Percentiles rank a stretch among this genome's conserved stretches.
phyloP scores from a whole-genome alignment of 1,140 invertebrate genomes.

The Oncopodura yosiiana region DNA sequence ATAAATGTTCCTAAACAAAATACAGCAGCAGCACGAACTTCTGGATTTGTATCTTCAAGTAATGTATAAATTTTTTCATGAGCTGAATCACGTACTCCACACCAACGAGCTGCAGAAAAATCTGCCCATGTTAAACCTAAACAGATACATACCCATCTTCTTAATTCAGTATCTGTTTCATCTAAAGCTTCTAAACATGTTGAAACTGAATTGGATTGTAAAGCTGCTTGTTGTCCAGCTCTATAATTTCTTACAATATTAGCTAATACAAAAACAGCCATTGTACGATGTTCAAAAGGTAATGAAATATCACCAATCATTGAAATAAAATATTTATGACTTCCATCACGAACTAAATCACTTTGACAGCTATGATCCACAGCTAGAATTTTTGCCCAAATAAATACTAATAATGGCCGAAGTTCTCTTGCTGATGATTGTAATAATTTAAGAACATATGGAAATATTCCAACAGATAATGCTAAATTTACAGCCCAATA shows the following conservation, averaged over 20 bases:
- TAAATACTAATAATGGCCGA: constrained; percentile 85
- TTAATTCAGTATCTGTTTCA: constrained; percentile 57
- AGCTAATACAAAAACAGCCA: constrained; percentile 84
- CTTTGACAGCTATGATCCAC: constrained; percentile 89
- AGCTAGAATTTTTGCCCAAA: constrained; percentile 98
- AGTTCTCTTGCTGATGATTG: constrained; percentile 88
- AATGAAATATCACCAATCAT: constrained; percentile 76
- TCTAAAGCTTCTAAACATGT: constrained; percentile 62
- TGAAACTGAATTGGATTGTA: constrained; percentile 76
- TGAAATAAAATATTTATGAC: constrained; percentile 87
- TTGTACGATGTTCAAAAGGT: constrained; percentile 71
- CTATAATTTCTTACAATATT: constrained; percentile 83
- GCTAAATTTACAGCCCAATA: constrained; percentile 95
- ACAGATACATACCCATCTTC: constrained; percentile 87
- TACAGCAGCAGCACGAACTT: constrained; percentile 81
- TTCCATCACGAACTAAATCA: constrained; percentile 89
- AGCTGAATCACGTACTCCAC: constrained; percentile 85
- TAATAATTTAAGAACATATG: constrained; percentile 91
- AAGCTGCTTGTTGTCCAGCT: constrained; percentile 73
- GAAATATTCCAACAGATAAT: constrained; percentile 95
- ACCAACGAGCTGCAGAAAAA: constrained; percentile 88
- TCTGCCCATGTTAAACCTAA: constrained; percentile 88
- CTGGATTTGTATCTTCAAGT: constrained; percentile 67
- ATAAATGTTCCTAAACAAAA: constrained; percentile 91
- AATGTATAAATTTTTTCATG: constrained; percentile 84